A percentile compares a stretch with the other conserved stretches of the same genome.
Evolutionary conservation across 1,140 invertebrate species (phyloP).

Genomic region (Anoplophora glabripennis): DNA sequence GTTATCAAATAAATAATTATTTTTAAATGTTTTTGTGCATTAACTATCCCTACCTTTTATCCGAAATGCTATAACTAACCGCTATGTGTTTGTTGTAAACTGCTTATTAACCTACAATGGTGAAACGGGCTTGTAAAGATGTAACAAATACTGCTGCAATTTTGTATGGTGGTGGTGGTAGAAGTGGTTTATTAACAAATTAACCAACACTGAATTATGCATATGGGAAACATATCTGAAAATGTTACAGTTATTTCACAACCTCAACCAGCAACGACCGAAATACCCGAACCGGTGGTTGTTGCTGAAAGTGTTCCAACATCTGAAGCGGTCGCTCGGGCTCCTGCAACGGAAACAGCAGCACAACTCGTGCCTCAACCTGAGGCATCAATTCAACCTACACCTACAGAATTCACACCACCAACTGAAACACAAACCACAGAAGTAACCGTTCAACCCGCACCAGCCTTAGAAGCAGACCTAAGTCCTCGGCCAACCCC

Average conservation of each 20-base stretch:
- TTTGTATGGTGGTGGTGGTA: no score
- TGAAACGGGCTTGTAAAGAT: no score
- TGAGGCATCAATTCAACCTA: constrained; percentile 6
- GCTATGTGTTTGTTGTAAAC: no score
- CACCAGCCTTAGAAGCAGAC: constrained; percentile 20
- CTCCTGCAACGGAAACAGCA: constrained; percentile 18
- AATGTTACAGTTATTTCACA: constrained; percentile 16
- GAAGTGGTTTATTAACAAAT: neutral
- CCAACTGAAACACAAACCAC: constrained; percentile 1
- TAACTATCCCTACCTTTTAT: no score
- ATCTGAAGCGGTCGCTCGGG: constrained; percentile 29
- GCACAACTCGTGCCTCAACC: constrained; percentile 9
- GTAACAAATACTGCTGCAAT: no score
- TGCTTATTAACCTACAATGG: no score
- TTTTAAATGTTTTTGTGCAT: no score
- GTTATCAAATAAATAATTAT: no score
- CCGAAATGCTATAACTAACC: no score
- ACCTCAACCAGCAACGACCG: neutral
- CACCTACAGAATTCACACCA: constrained; percentile 24
- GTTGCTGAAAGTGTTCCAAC: constrained; percentile 25
- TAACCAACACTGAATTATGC: neutral
- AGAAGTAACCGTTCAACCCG: constrained; percentile 6
- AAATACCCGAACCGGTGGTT: constrained; percentile 10
- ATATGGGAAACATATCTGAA: constrained; percentile 1
- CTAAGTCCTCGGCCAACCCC: constrained; percentile 10